Conservation (phyloP, 1,140 invertebrate genomes). For the Telenomus remus region DNA sequence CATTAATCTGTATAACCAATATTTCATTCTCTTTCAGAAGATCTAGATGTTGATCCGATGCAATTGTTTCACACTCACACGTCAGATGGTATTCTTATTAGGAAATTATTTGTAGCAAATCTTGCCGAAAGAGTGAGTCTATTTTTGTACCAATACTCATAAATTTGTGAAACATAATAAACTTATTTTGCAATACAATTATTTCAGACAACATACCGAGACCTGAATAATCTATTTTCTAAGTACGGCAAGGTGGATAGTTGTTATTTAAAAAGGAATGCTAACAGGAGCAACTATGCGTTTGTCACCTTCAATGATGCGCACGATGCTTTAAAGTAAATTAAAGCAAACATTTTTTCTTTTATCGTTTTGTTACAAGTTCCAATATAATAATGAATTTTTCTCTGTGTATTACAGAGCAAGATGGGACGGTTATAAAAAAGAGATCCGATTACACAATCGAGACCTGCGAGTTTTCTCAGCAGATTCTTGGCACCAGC, state of each 20-base stretch:
- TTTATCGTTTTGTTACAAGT: too few relatives aligned
- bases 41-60: not conserved
- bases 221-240: constrained; percentile 64
- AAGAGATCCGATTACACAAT: constrained; percentile 66
- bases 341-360: too few relatives aligned
- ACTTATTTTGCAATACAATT: too few relatives aligned
- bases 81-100: constrained; percentile 66
- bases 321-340: constrained; percentile 63
- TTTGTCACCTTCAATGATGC: constrained; percentile 67
- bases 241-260: constrained; percentile 67
- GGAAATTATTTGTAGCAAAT: constrained; percentile 71
- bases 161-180: not conserved
- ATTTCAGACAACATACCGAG: constrained; percentile 67
- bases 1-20: not conserved
- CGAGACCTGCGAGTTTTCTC: constrained; percentile 65
- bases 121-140: constrained; percentile 68
- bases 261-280: constrained; percentile 67
- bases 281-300: constrained; percentile 66
- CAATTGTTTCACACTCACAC: constrained; percentile 15
- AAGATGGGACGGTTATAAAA: constrained; percentile 55
- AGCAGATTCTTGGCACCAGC: constrained; percentile 73
- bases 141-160: constrained; percentile 1
- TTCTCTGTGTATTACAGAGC: too few relatives aligned
- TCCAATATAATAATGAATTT: too few relatives aligned
- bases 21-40: constrained; percentile 10